These are phyloP conservation scores for Calliopum simillimum DNA, from an alignment of 2,888 invertebrate genomes.

Conservation along the genomic window DNA sequence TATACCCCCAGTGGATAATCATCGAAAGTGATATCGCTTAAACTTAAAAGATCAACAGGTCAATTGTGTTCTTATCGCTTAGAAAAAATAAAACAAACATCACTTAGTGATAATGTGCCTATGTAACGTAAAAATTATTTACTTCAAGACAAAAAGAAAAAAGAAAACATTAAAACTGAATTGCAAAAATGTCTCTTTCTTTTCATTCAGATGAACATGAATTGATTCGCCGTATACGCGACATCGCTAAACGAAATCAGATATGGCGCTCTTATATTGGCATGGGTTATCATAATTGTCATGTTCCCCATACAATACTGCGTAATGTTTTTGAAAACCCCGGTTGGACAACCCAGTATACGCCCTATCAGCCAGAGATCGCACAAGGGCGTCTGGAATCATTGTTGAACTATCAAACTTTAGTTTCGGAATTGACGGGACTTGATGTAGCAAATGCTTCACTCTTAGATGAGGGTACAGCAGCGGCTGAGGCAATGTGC, in stretches of 20 bases:
- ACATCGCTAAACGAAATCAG: conserved; percentile 88
- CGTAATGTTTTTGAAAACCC: conserved; percentile 99
- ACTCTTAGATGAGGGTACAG: conserved; percentile 93
- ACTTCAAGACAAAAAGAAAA: background rate
- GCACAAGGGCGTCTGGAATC: conserved; percentile 97
- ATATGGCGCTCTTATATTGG: conserved; percentile 97
- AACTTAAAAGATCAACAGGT: conserved; percentile 6
- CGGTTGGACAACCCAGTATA: conserved; percentile 99
- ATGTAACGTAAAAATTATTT: background rate
- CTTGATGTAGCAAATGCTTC: conserved; percentile 98
- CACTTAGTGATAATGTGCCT: background rate
- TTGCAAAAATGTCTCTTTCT: conserved; percentile 8
- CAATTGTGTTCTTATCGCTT: background rate
- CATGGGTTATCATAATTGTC: conserved; percentile 98
- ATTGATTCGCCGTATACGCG: conserved; percentile 81
- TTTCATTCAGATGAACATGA: conserved; percentile 84
- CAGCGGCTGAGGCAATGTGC: conserved; percentile 96
- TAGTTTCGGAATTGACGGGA: conserved; percentile 95
- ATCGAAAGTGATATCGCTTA: conserved; percentile 32
- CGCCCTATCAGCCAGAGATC: conserved; percentile 98
- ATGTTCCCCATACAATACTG: conserved; percentile 94
- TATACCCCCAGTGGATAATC: conserved; percentile 38
- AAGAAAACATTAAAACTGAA: background rate
- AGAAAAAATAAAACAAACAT: background rate
- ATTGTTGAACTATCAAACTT: conserved; percentile 96